Evolutionary conservation across 64 coral and sea anemone genomes (phyloP).

Genomic region (Porites australiensis): DNA sequence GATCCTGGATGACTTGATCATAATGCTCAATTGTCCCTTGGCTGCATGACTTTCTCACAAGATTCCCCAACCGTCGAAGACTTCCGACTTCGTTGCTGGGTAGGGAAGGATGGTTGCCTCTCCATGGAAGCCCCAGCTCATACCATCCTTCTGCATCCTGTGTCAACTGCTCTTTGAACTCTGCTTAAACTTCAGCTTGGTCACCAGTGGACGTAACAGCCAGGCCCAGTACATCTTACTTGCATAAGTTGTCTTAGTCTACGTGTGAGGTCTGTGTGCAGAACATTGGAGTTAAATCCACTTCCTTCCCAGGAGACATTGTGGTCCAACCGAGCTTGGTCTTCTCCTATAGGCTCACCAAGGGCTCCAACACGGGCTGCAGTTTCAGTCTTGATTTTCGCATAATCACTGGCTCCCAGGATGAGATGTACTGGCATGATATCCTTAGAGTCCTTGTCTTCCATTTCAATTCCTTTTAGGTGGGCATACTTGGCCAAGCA

Average conservation of each 20-base stretch:
- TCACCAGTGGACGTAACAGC: neutral
- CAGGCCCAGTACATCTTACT: conserved; percentile 37
- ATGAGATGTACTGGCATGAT: conserved; percentile 45
- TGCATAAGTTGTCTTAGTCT: conserved; percentile 30
- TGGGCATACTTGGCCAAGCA: neutral
- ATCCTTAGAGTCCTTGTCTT: conserved; percentile 34
- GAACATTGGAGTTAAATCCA: neutral
- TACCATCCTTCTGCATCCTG: conserved; percentile 36
- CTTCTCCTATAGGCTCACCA: conserved; percentile 54
- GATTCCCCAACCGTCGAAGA: neutral
- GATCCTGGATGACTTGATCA: conserved; percentile 20
- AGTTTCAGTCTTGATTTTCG: conserved; percentile 61
- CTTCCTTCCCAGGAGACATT: conserved; percentile 60
- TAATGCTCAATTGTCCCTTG: neutral
- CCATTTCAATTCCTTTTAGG: conserved; percentile 42
- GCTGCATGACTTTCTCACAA: neutral
- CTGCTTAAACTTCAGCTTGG: conserved; percentile 24
- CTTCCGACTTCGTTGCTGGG: conserved; percentile 18
- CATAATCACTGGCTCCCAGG: conserved; percentile 41
- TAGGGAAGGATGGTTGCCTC: neutral
- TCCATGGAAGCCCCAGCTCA: conserved; percentile 45
- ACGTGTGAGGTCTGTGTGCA: neutral
- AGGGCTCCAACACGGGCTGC: conserved; percentile 2
- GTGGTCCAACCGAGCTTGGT: conserved; percentile 59
- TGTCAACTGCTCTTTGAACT: conserved; percentile 50